A percentile compares a stretch with the other conserved stretches of the same genome.
phyloP scores from a whole-genome alignment of 2,113 vertebrate species.

The Protobothrops mucrosquamatus region DNA sequence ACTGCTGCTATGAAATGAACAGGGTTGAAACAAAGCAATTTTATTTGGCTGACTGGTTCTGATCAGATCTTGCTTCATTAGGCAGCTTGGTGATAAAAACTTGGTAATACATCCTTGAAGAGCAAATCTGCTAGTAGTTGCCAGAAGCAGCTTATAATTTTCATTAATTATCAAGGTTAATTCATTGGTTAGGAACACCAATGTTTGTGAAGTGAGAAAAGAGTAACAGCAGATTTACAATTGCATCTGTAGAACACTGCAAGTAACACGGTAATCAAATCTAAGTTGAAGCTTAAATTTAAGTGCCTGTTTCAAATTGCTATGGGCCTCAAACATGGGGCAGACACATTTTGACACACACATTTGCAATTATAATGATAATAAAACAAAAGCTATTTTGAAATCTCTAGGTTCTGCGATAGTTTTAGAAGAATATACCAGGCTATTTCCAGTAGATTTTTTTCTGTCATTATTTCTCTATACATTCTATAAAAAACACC shows the following conservation, averaged over 20 bases:
- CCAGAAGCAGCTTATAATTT: neutral
- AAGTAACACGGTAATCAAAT: conserved; percentile 17
- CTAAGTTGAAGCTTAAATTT: conserved; percentile 61
- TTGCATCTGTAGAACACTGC: neutral
- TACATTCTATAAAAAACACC: neutral
- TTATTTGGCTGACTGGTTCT: neutral
- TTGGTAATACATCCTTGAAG: neutral
- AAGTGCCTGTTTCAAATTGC: conserved; percentile 59
- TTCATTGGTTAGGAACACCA: neutral
- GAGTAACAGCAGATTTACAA: neutral
- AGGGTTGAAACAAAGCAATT: neutral
- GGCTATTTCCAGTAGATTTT: neutral
- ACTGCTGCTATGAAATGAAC: neutral
- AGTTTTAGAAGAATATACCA: neutral
- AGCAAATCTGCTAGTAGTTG: neutral
- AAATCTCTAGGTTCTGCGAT: neutral
- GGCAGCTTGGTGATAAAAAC: neutral
- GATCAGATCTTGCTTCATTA: neutral
- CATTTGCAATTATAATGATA: conserved; percentile 40
- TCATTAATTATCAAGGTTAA: neutral
- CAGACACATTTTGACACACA: conserved; percentile 57
- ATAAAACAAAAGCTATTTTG: conserved; percentile 22
- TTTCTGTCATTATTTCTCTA: neutral
- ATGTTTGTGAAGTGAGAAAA: neutral
- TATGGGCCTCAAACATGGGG: conserved; percentile 53